Conservation (phyloP, 2,113 vertebrate species). For the Bubalus kerabau region DNA sequence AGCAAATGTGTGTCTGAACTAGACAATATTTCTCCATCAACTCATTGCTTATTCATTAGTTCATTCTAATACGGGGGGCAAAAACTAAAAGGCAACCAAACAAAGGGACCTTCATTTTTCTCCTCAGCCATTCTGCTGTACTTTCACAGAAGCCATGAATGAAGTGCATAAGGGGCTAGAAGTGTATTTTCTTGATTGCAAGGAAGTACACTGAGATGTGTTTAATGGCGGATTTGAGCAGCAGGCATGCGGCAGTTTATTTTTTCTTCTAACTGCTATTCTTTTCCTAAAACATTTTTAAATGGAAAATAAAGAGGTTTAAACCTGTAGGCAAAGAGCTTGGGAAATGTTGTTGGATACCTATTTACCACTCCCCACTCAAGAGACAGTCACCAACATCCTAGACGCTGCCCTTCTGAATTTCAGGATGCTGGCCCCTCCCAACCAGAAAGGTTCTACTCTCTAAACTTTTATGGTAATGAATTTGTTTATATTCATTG, state of each 20-base stretch:
- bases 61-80: neutral
- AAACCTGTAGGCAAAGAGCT: neutral
- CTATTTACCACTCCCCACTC: too few species aligned
- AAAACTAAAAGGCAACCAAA: neutral
- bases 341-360: neutral
- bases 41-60: slow-evolving; percentile 21
- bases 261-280: neutral
- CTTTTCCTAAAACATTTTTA: neutral
- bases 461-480: neutral
- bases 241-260: neutral
- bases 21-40: neutral
- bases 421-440: neutral
- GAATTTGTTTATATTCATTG: neutral
- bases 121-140: neutral
- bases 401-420: neutral
- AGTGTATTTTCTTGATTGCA: neutral
- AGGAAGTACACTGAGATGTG: neutral
- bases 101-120: neutral
- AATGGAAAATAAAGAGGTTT: neutral
- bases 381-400: neutral
- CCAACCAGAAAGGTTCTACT: neutral
- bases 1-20: neutral
- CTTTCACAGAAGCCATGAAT: neutral
- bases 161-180: neutral
- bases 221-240: neutral